Evolutionary conservation across 2,888 invertebrate species (phyloP).

Genomic region (Trissoscelio sp.): DNA sequence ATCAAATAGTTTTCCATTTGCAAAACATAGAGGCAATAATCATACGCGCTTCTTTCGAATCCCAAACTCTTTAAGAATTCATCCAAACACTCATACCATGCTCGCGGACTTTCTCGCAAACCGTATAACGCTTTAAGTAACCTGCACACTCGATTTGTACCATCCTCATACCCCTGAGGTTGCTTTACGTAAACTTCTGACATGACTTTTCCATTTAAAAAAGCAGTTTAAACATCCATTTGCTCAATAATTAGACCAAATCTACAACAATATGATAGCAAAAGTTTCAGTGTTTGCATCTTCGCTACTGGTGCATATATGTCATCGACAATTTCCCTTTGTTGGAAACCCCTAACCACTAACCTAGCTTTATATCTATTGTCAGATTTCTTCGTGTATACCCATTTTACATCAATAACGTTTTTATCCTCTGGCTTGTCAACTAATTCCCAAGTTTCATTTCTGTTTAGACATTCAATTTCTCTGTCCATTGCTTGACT

Average conservation of each 20-base stretch:
- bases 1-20: neutral
- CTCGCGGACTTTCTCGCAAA: constrained; percentile 69
- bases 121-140: constrained; percentile 70
- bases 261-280: constrained; percentile 43
- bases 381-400: neutral
- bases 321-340: neutral
- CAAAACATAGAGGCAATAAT: constrained; percentile 46
- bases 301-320: neutral
- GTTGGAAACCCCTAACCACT: neutral
- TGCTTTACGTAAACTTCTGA: constrained; percentile 59
- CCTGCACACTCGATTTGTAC: constrained; percentile 46
- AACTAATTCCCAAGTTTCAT: constrained; percentile 43
- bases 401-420: neutral
- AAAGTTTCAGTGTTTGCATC: neutral
- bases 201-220: constrained; percentile 64
- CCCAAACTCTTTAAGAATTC: constrained; percentile 57
- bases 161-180: constrained; percentile 59
- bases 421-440: constrained; percentile 2
- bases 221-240: constrained; percentile 64
- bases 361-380: constrained; percentile 1
- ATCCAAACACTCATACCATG: constrained; percentile 70
- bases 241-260: constrained; percentile 47
- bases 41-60: constrained; percentile 49
- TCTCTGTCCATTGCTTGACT: constrained; percentile 38
- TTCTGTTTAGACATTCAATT: constrained; percentile 48